Conservation (phyloP, 2,888 invertebrate genomes). For the Drosophila anomelani region DNA sequence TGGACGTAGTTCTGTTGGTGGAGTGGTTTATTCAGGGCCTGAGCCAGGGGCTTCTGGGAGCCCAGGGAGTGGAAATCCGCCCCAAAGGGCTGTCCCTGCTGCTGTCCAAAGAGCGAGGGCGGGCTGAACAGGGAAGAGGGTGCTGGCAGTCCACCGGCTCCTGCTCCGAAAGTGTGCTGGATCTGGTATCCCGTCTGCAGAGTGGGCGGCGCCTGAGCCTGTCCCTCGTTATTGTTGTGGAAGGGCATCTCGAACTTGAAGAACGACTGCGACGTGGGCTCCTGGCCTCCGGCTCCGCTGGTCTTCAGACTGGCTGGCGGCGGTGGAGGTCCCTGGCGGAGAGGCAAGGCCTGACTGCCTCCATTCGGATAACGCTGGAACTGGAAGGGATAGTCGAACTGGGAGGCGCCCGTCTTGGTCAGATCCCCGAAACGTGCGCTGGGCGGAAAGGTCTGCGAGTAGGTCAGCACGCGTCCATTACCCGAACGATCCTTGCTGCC, state of each 20-base stretch:
- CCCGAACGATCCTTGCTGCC: conserved; percentile 81
- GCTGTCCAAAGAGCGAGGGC: conserved; percentile 78
- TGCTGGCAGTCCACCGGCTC: conserved; percentile 57
- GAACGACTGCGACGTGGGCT: conserved; percentile 84
- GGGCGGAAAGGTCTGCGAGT: conserved; percentile 81
- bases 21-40: conserved; percentile 76
- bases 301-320: conserved; percentile 46
- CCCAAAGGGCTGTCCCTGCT: conserved; percentile 78
- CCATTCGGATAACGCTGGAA: conserved; percentile 77
- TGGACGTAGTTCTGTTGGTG: conserved; percentile 81
- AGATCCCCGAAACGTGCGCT: conserved; percentile 81
- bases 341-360: conserved; percentile 65
- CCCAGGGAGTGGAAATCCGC: conserved; percentile 72
- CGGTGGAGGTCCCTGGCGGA: conserved; percentile 65
- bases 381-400: conserved; percentile 82
- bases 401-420: conserved; percentile 52
- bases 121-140: conserved; percentile 81
- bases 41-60: conserved; percentile 72
- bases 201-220: conserved; percentile 67
- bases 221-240: conserved; percentile 59
- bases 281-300: conserved; percentile 61
- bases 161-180: conserved; percentile 80
- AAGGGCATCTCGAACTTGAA: conserved; percentile 84
- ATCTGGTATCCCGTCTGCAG: conserved; percentile 84
- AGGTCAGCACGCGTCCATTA: conserved; percentile 84